Evolutionary conservation across 2,113 vertebrate species (phyloP), one percentile per base, ranked within the genome.

Genomic region (Menura novaehollandiae): DNA sequence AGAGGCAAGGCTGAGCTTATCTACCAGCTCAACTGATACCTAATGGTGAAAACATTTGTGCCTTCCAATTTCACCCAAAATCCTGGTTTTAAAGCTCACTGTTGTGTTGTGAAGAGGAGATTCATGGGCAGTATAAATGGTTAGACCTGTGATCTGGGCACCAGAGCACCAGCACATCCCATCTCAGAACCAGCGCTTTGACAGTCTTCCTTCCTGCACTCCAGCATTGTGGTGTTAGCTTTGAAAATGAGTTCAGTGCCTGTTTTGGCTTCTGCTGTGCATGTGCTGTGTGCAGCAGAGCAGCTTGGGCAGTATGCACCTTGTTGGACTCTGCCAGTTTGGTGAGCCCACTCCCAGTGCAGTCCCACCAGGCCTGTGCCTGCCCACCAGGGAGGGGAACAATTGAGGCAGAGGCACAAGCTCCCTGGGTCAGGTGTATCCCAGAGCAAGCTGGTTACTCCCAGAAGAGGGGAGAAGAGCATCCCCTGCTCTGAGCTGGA

Each of bases 121-220:
- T 53, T 84, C 20, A 22, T 7, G 9, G 39, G 32, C 35, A 67
- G 15, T 37, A 43, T 55, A 47, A 84, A 39, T 20, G 33, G 9
- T 11, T 43, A 26, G 14, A 51, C 9, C 28, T 64, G 24, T 63
- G 35, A 47, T 41, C 26, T 59, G 37, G 12, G 30, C 39, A 59
- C 46, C 72, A 60, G 53, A 72, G 41, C 41, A 60, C 22, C 15
- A 53, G 23, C 44, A 58, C 33, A 39, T 24, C 14, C 35, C 2
- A 1, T 18, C 23, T 62, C 53, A 51, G 76, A 68, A 44, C 16
- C 11, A 44, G 26, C 0, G 0, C 32, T 59, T 41, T 13, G 11
- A 11, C 59, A 66, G 39, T 24, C 21, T 24, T 71, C 37, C 52
- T 20, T n/a, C 12, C 43, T 55, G 17, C 26, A 37, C 37, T 60